Evolutionary conservation across 2,888 invertebrate species (phyloP).

Genomic region (Meliscaeva auricollis): DNA sequence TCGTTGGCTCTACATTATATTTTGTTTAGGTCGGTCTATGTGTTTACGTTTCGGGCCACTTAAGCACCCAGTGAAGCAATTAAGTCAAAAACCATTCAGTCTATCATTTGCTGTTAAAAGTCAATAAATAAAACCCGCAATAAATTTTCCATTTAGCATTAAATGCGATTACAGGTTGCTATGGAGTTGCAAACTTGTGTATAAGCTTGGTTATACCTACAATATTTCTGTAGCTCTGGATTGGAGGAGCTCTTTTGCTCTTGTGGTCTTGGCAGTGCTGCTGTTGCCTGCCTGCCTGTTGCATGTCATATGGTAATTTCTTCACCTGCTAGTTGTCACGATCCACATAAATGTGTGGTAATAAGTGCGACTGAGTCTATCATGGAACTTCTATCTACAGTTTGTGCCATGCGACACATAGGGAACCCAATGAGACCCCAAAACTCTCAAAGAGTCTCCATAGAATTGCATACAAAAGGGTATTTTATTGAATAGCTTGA

Average conservation of each 20-base stretch:
- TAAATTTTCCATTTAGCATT: conserved; percentile 76
- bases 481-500: conserved; percentile 71
- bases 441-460: conserved; percentile 15
- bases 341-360: conserved; percentile 76
- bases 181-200: conserved; percentile 29
- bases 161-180: conserved; percentile 74
- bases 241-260: conserved; percentile 54
- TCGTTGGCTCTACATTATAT: neutral
- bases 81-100: conserved; percentile 76
- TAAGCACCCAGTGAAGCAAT: conserved; percentile 75
- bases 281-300: conserved; percentile 39
- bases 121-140: conserved; percentile 76
- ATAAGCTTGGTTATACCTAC: neutral
- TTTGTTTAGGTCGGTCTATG: conserved; percentile 6
- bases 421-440: conserved; percentile 35
- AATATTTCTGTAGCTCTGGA: conserved; percentile 38
- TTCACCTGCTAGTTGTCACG: conserved; percentile 76
- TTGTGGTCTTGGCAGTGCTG: conserved; percentile 29
- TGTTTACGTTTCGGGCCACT: conserved; percentile 63
- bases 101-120: conserved; percentile 76
- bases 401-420: conserved; percentile 47
- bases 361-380: conserved; percentile 76
- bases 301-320: conserved; percentile 77
- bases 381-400: conserved; percentile 71
- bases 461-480: conserved; percentile 47